A percentile compares a stretch with the other conserved stretches of the same genome.
Conservation (phyloP, 1,140 invertebrate genomes). For the Drosophila carrolli region DNA sequence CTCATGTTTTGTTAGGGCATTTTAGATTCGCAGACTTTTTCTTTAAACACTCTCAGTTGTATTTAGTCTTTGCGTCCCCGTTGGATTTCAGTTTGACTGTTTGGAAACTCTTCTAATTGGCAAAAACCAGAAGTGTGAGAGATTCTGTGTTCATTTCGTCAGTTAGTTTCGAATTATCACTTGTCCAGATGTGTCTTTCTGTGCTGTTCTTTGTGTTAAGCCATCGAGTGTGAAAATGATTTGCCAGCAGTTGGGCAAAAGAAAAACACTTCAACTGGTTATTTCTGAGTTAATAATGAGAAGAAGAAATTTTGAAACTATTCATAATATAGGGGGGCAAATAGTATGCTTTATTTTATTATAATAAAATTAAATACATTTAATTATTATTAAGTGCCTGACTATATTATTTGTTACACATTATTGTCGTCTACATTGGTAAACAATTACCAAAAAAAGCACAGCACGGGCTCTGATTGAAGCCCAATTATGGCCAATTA, state of each 20-base stretch:
- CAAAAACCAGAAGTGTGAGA: constrained; percentile 53
- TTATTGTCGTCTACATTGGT: too few species aligned
- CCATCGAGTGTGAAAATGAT: constrained; percentile 57
- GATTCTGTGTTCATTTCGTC: constrained; percentile 18
- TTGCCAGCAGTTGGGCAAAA: constrained; percentile 29
- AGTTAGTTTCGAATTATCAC: constrained; percentile 51
- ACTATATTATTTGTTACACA: too few species aligned
- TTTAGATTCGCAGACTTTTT: not conserved
- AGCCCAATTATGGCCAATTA: constrained; percentile 6
- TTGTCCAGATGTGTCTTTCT: constrained; percentile 6
- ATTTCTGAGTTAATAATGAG: not conserved
- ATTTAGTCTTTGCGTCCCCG: not conserved
- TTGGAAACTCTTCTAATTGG: constrained; percentile 65
- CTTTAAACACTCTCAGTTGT: not conserved
- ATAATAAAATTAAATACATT: not conserved
- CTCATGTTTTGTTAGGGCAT: constrained; percentile 1
- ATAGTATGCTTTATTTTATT: not conserved
- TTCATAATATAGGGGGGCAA: not conserved
- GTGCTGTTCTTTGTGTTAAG: constrained; percentile 39
- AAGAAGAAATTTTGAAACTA: not conserved
- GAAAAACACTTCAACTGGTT: constrained; percentile 12
- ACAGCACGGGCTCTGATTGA: not conserved
- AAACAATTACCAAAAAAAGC: too few species aligned
- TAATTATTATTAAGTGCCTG: too few species aligned
- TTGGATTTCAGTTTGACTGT: constrained; percentile 30